Conservation (phyloP, 2,797 vertebrate species). For the Sebastolobus altivelis region DNA sequence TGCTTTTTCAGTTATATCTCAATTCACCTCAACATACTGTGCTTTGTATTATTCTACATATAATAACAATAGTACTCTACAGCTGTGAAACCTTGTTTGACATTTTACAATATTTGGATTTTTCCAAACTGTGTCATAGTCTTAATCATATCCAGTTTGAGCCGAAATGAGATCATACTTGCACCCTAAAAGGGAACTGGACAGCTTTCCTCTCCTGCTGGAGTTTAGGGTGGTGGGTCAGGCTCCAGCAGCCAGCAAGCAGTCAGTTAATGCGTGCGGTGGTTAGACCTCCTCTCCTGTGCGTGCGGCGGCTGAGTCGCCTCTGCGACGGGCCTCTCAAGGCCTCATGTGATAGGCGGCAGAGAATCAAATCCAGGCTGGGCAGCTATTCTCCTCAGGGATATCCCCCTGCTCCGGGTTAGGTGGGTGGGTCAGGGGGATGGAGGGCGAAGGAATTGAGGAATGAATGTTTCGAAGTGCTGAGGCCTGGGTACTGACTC, state of each 20-base stretch:
- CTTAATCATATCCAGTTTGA: conserved; percentile 28
- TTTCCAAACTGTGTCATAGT: conserved; percentile 42
- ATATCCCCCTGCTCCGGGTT: conserved; percentile 63
- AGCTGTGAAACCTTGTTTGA: conserved; percentile 19
- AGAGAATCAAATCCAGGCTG: conserved; percentile 69
- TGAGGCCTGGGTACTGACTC: conserved; percentile 75
- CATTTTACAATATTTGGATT: conserved; percentile 40
- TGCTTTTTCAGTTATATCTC: not conserved
- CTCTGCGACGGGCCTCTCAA: conserved; percentile 46
- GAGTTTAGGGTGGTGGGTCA: conserved; percentile 27
- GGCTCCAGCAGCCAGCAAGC: conserved; percentile 25
- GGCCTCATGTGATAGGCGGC: conserved; percentile 41
- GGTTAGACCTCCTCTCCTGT: conserved; percentile 50
- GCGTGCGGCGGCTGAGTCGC: conserved; percentile 51
- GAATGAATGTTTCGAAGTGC: conserved; percentile 54
- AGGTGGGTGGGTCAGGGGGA: conserved; percentile 54
- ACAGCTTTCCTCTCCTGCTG: conserved; percentile 17
- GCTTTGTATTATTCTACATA: not conserved
- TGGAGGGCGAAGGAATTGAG: conserved; percentile 55
- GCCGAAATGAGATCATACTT: conserved; percentile 41
- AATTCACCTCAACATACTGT: not conserved
- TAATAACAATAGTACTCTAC: not conserved
- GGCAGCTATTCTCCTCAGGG: conserved; percentile 59
- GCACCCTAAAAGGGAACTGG: conserved; percentile 16
- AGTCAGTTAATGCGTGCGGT: conserved; percentile 7